Base-by-base conservation (phyloP, 2,113 vertebrate species). In the Archilochus colubris region DNA sequence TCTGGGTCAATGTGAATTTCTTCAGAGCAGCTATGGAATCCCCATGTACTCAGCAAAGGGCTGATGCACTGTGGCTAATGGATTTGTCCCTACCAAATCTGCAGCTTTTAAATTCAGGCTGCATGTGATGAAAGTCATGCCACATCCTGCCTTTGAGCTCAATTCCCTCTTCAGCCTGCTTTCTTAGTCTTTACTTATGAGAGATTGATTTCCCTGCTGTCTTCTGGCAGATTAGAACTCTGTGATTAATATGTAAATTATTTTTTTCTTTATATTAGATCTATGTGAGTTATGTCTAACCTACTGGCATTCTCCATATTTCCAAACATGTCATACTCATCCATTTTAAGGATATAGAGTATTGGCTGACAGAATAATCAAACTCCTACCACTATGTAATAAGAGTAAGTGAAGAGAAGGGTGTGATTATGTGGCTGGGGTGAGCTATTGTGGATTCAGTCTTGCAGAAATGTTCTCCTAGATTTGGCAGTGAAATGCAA, bases 161-260 rank as follows among this genome's bases (percentile, higher is more conserved):
- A 88, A 11, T 86, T 91, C 75, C 68, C 43, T 86, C 67, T 88
- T 91, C 94, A 89, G 33, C 30, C 70, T 73, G 23, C 38, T 92
- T 86, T 70, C 63, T 88, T 55, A 72, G 72, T n/a, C 68, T 6
- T 7, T 81, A 44, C 61, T 94, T 63, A 33, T 53, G 59, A 72
- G 68, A 89, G 38, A 93, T 91, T 79, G 86, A 89, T 92, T 89
- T 91, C 58, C 50, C 82, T 83, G 40, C 85, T 93, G 87, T 87
- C 63, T 96, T 85, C 72, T 86, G 48, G 36, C 67, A 91, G 93
- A 87, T 91, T 91, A 85, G 75, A 95, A 74, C 57, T 85, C 57
- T 51, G 40, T 88, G 89, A 93, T 96, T 91, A 95, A 86, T 95
- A 96, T 88, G 93, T 50, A 96, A 96, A 95, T 95, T 53, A 88